Percentiles rank a stretch among this genome's conserved stretches.
Conservation (phyloP, 2,113 vertebrate species). For the Puntigrus tetrazona region DNA sequence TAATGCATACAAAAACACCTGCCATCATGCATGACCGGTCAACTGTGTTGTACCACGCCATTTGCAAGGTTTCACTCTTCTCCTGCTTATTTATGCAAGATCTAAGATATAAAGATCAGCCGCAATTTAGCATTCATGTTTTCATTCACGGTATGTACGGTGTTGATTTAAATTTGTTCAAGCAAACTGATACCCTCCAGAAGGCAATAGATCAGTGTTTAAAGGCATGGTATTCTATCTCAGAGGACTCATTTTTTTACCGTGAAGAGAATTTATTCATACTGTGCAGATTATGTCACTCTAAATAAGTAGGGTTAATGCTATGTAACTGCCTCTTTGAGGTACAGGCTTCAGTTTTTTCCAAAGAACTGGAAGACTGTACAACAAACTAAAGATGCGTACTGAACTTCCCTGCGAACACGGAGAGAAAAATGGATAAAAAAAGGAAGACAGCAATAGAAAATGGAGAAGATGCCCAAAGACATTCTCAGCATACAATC, state of each 20-base stretch:
- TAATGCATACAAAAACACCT: conserved; percentile 57
- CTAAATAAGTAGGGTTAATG: background rate
- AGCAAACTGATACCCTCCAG: conserved; percentile 70
- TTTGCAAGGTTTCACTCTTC: conserved; percentile 64
- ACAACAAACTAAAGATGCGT: conserved; percentile 75
- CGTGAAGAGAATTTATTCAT: conserved; percentile 62
- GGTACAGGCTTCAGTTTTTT: conserved; percentile 67
- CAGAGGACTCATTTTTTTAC: conserved; percentile 66
- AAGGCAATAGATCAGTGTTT: conserved; percentile 77
- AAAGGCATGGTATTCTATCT: conserved; percentile 67
- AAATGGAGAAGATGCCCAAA: conserved; percentile 74
- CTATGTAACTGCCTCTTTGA: conserved; percentile 22
- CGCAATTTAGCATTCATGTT: background rate
- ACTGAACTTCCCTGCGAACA: conserved; percentile 76
- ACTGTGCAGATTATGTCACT: background rate
- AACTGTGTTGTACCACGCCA: conserved; percentile 73
- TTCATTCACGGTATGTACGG: conserved; percentile 78
- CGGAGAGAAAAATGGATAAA: conserved; percentile 82
- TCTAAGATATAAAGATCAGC: background rate
- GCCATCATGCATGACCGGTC: conserved; percentile 61
- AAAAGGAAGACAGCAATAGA: conserved; percentile 76
- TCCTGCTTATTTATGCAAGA: background rate
- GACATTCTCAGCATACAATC: conserved; percentile 91
- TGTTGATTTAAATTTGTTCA: conserved; percentile 80
- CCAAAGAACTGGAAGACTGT: conserved; percentile 77